A percentile compares a stretch with the other conserved stretches of the same genome.
Evolutionary conservation across 2,888 invertebrate species (phyloP).

Genomic region (Mongoloraphidia duomilia): DNA sequence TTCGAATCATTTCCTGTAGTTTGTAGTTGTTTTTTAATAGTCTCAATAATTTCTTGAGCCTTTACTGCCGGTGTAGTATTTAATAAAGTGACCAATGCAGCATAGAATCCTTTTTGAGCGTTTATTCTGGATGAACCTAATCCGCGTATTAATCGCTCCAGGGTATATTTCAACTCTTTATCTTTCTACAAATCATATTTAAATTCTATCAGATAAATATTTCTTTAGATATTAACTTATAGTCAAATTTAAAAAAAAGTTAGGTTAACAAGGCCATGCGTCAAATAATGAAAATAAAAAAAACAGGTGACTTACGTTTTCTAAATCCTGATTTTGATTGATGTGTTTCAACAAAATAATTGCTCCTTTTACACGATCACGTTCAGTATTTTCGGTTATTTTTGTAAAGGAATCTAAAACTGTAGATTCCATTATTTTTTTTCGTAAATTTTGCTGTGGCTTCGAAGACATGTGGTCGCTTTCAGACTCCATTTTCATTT

Average conservation of each 20-base stretch:
- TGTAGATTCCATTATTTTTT: slow-evolving; percentile 24
- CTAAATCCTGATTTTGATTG: slow-evolving; percentile 20
- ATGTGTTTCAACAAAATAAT: slow-evolving; percentile 29
- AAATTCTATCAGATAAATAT: slow-evolving; percentile 9
- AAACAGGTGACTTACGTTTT: slow-evolving; percentile 25
- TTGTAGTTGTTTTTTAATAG: slow-evolving; percentile 50
- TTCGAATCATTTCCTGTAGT: slow-evolving; percentile 42
- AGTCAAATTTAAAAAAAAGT: slow-evolving; percentile 7
- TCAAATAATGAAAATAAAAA: neutral
- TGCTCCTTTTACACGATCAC: slow-evolving; percentile 28
- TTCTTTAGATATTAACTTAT: slow-evolving; percentile 7
- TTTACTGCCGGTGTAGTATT: slow-evolving; percentile 31
- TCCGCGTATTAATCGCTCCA: slow-evolving; percentile 56
- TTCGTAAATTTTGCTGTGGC: slow-evolving; percentile 14
- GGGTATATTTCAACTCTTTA: slow-evolving; percentile 48
- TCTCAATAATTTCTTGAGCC: slow-evolving; percentile 37
- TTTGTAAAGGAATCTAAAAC: slow-evolving; percentile 32
- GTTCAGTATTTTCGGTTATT: slow-evolving; percentile 26
- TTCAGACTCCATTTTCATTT: slow-evolving; percentile 9
- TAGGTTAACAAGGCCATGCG: slow-evolving; percentile 16
- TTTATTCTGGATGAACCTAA: slow-evolving; percentile 50
- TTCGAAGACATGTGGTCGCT: slow-evolving; percentile 11
- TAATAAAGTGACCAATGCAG: slow-evolving; percentile 48
- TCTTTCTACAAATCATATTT: slow-evolving; percentile 33
- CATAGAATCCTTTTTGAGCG: slow-evolving; percentile 53